phyloP scores from a whole-genome alignment of 2,113 vertebrate genomes.

The Peromyscus maniculatus region DNA sequence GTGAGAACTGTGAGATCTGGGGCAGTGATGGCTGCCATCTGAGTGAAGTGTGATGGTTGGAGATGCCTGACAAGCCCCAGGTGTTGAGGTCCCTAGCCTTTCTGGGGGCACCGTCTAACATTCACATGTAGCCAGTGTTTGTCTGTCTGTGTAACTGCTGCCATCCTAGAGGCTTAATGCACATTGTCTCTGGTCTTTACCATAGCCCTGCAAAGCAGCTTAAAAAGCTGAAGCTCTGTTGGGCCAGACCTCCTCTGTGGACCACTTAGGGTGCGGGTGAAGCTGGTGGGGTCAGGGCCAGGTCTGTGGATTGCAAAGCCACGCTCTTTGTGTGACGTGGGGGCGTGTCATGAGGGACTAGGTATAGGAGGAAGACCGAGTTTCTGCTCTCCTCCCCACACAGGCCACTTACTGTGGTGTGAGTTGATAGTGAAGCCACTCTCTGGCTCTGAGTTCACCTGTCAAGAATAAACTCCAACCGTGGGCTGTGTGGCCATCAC shows the following conservation, averaged over 20 bases:
- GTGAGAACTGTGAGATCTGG: not conserved
- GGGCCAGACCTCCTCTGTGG: not conserved
- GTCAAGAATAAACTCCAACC: not conserved
- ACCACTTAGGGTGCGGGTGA: not conserved
- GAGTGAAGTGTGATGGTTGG: not conserved
- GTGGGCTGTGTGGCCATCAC: not conserved
- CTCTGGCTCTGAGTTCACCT: not conserved
- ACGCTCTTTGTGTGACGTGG: not conserved
- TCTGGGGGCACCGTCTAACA: not conserved
- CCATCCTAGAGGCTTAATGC: not conserved
- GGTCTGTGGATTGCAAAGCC: conserved; percentile 13
- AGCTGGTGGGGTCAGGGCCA: not conserved
- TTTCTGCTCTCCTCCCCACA: not conserved
- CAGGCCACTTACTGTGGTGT: not conserved
- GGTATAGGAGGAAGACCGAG: not conserved
- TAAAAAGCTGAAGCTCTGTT: not conserved
- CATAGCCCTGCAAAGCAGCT: not conserved
- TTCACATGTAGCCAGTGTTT: not conserved
- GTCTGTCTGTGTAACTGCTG: not conserved
- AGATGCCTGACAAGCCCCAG: not conserved
- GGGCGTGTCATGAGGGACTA: not conserved
- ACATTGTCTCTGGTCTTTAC: not conserved
- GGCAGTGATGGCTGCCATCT: not conserved
- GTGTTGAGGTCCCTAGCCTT: not conserved
- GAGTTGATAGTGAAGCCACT: not conserved